Percentiles rank a stretch among this genome's conserved stretches.
phyloP scores from a whole-genome alignment of 2,113 vertebrate species.

The Turnix velox region DNA sequence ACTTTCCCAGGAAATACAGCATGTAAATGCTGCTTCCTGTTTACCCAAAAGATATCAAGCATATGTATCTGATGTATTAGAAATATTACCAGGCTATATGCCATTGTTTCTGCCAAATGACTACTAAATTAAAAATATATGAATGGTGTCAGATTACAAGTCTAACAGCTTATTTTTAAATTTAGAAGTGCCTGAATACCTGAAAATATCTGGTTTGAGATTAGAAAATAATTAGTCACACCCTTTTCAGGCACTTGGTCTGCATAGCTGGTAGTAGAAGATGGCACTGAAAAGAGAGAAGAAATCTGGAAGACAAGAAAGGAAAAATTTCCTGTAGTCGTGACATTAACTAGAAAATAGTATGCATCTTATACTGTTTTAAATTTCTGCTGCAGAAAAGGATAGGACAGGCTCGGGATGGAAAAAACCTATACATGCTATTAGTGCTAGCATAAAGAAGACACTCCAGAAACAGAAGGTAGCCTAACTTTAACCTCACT shows the following conservation, averaged over 20 bases:
- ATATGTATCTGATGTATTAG: not conserved
- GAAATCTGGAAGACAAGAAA: not conserved
- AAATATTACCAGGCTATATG: not conserved
- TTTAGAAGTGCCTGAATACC: constrained; percentile 2
- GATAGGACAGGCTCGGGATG: not conserved
- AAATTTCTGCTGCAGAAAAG: not conserved
- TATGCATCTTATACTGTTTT: not conserved
- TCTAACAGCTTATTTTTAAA: constrained; percentile 27
- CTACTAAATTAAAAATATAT: constrained; percentile 31
- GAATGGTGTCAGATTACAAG: not conserved
- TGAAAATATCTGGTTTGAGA: constrained; percentile 43
- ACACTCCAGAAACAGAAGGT: not conserved
- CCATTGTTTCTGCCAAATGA: not conserved
- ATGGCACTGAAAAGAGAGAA: not conserved
- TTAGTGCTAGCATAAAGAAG: not conserved
- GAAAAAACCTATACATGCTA: not conserved
- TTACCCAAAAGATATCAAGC: not conserved
- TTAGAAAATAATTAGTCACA: constrained; percentile 30
- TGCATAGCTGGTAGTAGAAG: not conserved
- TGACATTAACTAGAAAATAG: not conserved
- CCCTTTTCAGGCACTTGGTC: not conserved
- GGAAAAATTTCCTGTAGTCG: not conserved
- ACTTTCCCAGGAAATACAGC: not conserved
- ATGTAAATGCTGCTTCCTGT: not conserved
- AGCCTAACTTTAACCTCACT: not conserved